Percentiles rank a stretch among this genome's conserved stretches.
Conservation (phyloP, 2,797 vertebrate species). For the Galagoides demidoff region DNA sequence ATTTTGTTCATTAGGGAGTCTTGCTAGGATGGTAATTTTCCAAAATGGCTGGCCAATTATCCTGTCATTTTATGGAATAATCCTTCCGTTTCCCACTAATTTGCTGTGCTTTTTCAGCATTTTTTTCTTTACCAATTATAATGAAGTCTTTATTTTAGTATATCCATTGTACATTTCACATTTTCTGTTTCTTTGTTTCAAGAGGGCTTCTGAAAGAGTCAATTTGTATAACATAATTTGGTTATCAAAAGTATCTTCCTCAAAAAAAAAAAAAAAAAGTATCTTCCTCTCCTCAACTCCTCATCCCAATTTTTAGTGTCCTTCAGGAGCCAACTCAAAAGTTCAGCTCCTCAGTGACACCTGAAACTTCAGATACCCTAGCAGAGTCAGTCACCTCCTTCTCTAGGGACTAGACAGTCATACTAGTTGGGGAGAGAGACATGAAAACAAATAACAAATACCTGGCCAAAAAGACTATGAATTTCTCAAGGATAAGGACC, state of each 20-base stretch:
- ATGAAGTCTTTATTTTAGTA: not conserved
- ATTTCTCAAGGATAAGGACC: not conserved
- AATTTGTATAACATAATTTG: not conserved
- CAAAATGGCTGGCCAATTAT: not conserved
- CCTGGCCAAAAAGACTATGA: not conserved
- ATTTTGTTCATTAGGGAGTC: conserved; percentile 9
- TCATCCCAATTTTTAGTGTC: not conserved
- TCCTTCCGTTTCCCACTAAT: not conserved
- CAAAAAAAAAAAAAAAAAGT: not conserved
- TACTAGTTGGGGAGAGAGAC: not conserved
- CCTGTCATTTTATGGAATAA: not conserved
- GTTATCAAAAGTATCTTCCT: not conserved
- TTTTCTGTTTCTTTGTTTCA: not conserved
- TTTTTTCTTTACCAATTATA: not conserved
- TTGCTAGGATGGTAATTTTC: not conserved
- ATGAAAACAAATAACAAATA: not conserved
- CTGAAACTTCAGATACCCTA: not conserved
- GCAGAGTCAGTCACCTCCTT: not conserved
- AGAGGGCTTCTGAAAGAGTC: not conserved
- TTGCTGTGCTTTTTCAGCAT: not conserved
- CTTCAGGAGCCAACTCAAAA: not conserved
- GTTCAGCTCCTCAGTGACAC: not conserved
- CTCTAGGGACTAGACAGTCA: not conserved
- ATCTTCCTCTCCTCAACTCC: not conserved
- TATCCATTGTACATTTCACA: not conserved